These are phyloP conservation scores for Rhinella marina DNA, from an alignment of 2,797 vertebrate species.

Conservation along the genomic window DNA sequence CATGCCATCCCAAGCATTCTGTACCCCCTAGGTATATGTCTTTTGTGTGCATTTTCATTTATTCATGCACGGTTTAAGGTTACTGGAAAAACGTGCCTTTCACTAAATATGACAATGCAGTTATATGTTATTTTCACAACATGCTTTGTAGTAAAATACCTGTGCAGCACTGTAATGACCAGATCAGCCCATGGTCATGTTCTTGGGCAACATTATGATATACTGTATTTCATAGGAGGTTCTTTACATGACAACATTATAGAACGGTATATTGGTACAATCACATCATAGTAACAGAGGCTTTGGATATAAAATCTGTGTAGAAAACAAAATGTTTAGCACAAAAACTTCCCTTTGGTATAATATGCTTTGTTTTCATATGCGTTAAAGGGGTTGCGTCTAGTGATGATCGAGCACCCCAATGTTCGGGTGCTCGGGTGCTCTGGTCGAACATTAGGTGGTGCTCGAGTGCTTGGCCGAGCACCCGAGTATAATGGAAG, in stretches of 20 bases:
- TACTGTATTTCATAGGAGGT: neutral
- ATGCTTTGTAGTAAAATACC: neutral
- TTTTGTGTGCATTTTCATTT: constrained; percentile 46
- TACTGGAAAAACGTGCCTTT: neutral
- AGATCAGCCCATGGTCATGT: neutral
- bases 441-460: too few relatives aligned
- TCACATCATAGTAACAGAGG: too few relatives aligned
- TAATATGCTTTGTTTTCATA: too few relatives aligned
- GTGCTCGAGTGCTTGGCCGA: too few relatives aligned
- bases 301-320: too few relatives aligned
- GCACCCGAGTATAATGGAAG: too few relatives aligned
- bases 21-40: constrained; percentile 27
- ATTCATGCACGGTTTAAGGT: constrained; percentile 54
- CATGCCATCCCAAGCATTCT: constrained; percentile 19
- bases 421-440: too few relatives aligned
- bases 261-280: neutral
- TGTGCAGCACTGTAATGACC: neutral
- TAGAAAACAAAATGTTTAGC: neutral
- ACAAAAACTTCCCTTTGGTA: too few relatives aligned
- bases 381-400: too few relatives aligned
- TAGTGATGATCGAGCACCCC: too few relatives aligned
- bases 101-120: neutral
- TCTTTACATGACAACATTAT: neutral
- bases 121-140: neutral
- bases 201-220: neutral